A percentile compares a stretch with the other conserved stretches of the same genome.
These are phyloP conservation scores for Noctilio leporinus DNA, from an alignment of 2,113 vertebrate genomes.

Conservation along the genomic window DNA sequence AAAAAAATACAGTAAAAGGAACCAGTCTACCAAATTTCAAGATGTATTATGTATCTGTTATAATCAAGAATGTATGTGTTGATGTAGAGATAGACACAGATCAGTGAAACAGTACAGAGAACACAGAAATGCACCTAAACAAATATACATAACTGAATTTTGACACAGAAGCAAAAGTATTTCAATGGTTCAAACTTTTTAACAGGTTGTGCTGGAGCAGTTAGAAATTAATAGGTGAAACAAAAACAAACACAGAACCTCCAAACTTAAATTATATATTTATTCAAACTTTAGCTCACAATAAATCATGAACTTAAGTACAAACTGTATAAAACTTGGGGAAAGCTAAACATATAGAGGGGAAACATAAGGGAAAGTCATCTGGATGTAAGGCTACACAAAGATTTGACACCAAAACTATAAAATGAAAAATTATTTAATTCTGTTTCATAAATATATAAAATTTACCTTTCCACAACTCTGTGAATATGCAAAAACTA, in stretches of 20 bases:
- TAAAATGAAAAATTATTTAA: background rate
- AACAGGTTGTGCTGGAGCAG: background rate
- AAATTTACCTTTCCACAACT: background rate
- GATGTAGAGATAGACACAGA: background rate
- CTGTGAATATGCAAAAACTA: background rate
- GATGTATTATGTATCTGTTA: background rate
- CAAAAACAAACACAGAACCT: background rate
- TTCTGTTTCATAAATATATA: background rate
- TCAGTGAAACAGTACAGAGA: background rate
- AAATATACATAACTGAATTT: background rate
- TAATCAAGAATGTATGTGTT: background rate
- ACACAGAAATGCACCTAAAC: background rate
- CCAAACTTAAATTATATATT: background rate
- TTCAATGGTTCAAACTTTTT: background rate
- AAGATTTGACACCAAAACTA: background rate
- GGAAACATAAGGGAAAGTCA: background rate
- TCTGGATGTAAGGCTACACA: background rate
- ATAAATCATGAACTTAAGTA: background rate
- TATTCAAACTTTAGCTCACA: background rate
- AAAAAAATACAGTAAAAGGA: background rate
- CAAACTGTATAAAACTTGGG: background rate
- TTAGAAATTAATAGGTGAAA: background rate
- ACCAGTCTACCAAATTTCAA: background rate
- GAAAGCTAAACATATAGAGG: background rate
- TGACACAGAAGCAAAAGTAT: background rate